Conservation (phyloP, 2,797 vertebrate species). For the Onychomys leucogaster region DNA sequence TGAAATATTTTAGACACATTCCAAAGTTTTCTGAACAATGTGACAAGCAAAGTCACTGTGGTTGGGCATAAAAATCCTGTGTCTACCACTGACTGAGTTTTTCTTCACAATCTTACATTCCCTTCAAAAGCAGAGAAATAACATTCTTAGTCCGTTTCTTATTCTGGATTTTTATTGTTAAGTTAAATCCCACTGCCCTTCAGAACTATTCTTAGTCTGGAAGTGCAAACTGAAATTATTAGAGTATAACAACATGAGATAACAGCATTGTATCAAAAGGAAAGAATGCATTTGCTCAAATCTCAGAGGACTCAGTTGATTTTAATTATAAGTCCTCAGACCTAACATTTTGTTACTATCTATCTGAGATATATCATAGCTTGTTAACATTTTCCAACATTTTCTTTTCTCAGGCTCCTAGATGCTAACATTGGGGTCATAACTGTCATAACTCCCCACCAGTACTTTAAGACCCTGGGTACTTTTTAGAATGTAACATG, state of each 20-base stretch:
- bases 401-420: neutral
- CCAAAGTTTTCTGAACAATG: neutral
- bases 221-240: conserved; percentile 19
- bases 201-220: neutral
- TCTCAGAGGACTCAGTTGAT: neutral
- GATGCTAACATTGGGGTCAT: neutral
- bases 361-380: neutral
- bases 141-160: conserved; percentile 13
- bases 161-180: conserved; percentile 1
- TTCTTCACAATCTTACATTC: neutral
- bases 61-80: neutral
- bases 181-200: conserved; percentile 22
- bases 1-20: neutral
- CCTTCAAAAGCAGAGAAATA: neutral
- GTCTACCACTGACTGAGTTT: neutral
- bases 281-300: neutral
- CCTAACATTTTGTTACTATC: neutral
- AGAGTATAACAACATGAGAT: neutral
- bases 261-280: neutral
- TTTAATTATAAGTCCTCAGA: conserved; percentile 42
- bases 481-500: neutral
- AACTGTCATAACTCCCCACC: neutral
- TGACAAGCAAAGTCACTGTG: neutral
- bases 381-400: conserved; percentile 19
- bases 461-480: neutral